Percentiles rank a stretch among this genome's conserved stretches.
phyloP scores from a whole-genome alignment of 2,113 vertebrate genomes.

The Petaurus breviceps region DNA sequence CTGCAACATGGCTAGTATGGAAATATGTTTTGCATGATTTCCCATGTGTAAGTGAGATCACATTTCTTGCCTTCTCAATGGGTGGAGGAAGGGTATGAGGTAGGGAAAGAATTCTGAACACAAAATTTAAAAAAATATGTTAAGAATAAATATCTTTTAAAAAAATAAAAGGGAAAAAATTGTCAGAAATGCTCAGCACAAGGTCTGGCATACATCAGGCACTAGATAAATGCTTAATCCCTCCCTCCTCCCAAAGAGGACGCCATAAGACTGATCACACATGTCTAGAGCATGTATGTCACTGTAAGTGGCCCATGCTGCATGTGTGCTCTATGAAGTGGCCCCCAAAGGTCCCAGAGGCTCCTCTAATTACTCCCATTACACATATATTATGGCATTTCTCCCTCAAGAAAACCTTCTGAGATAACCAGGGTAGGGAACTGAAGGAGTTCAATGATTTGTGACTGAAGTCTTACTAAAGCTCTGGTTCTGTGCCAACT shows the following conservation, averaged over 20 bases:
- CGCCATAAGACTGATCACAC: background rate
- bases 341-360: background rate
- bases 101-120: background rate
- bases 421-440: background rate
- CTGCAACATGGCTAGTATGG: background rate
- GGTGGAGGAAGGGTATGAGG: background rate
- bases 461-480: too few species aligned
- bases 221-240: too few species aligned
- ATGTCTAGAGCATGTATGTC: background rate
- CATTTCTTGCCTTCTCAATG: background rate
- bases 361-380: background rate
- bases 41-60: background rate
- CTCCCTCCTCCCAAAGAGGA: background rate
- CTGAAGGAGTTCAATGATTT: conserved; percentile 8
- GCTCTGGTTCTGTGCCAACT: background rate
- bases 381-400: background rate
- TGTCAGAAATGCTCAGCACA: background rate
- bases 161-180: background rate
- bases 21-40: background rate
- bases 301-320: background rate
- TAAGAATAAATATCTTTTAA: background rate
- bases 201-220: background rate
- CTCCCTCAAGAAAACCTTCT: background rate
- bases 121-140: background rate
- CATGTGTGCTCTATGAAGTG: background rate